Percentiles rank a stretch among this genome's conserved stretches.
These are phyloP conservation scores for Clamator glandarius DNA, from an alignment of 2,797 vertebrate species.

Conservation along the genomic window DNA sequence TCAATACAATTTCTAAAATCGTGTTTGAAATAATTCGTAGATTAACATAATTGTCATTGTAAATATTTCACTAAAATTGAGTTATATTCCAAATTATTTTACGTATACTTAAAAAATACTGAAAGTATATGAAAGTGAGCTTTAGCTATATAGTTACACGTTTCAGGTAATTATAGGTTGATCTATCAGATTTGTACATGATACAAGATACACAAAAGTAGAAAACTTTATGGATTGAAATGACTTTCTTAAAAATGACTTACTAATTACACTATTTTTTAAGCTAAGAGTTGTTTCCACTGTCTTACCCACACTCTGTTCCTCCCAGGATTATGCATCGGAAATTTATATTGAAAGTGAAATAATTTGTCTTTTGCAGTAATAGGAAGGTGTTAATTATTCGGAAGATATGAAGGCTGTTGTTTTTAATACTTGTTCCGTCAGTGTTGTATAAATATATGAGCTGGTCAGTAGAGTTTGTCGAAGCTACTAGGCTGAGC, in stretches of 20 bases:
- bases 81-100: background rate
- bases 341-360: background rate
- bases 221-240: background rate
- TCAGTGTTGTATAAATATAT: background rate
- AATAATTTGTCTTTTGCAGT: background rate
- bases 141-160: background rate
- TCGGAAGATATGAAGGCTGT: background rate
- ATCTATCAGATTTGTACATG: background rate
- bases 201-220: background rate
- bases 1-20: background rate
- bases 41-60: background rate
- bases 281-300: background rate
- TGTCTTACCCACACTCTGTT: background rate
- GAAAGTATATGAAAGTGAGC: background rate
- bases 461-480: background rate
- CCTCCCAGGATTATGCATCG: background rate
- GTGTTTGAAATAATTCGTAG: background rate
- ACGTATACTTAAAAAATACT: background rate
- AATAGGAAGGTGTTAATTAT: background rate
- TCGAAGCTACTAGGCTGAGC: background rate
- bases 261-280: background rate
- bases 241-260: background rate
- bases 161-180: background rate
- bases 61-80: constrained; percentile 24
- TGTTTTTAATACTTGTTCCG: background rate